Evolutionary conservation across 2,888 invertebrate species (phyloP).

Genomic region (Hyposoter dolosus): DNA sequence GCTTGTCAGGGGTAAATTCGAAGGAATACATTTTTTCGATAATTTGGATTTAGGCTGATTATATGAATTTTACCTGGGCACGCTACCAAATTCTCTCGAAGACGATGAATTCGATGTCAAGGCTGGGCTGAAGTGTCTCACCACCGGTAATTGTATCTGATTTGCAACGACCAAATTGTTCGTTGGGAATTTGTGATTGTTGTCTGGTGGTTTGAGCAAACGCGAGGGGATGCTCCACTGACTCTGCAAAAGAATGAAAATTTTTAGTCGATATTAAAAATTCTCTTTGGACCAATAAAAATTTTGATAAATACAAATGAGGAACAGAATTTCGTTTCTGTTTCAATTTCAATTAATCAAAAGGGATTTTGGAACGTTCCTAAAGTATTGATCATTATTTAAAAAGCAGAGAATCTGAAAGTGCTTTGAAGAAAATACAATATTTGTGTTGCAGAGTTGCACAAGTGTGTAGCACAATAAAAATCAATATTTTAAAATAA

Average conservation of each 20-base stretch:
- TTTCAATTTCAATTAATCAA: too few species aligned
- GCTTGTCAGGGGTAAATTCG: too few species aligned
- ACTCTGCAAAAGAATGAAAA: slow-evolving; percentile 74
- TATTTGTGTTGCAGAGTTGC: too few species aligned
- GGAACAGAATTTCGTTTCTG: not conserved
- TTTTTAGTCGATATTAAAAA: not conserved
- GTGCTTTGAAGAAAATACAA: too few species aligned
- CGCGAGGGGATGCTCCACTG: slow-evolving; percentile 88
- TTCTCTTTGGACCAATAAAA: not conserved
- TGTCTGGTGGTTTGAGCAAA: slow-evolving; percentile 89
- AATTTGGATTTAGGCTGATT: too few species aligned
- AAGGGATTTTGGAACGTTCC: too few species aligned
- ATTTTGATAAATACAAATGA: not conserved
- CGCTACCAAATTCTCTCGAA: slow-evolving; percentile 77
- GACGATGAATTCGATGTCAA: slow-evolving; percentile 77
- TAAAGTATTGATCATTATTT: too few species aligned
- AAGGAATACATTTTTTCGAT: too few species aligned
- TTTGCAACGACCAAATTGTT: slow-evolving; percentile 82
- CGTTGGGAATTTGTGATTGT: slow-evolving; percentile 85
- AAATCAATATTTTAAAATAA: too few species aligned
- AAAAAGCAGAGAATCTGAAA: too few species aligned
- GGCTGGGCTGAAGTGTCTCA: slow-evolving; percentile 81
- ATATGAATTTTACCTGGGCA: slow-evolving; percentile 72
- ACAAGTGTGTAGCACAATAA: too few species aligned
- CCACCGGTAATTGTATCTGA: slow-evolving; percentile 62